Evolutionary conservation across 2,113 vertebrate species (phyloP).

Genomic region (Columba janthina): DNA sequence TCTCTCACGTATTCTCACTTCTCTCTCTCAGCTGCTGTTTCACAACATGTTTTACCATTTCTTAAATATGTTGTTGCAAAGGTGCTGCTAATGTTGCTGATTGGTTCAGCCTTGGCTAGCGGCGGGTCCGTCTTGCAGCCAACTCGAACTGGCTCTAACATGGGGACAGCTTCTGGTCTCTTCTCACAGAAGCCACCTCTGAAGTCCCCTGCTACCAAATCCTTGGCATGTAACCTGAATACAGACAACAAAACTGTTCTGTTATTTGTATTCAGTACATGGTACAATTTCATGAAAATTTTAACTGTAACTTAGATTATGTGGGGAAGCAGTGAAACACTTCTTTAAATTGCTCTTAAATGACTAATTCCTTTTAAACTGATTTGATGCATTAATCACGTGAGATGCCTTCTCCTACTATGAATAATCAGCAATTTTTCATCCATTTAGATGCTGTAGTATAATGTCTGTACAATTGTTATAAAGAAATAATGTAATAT

Average conservation of each 20-base stretch:
- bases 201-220: not conserved
- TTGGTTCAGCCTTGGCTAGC: not conserved
- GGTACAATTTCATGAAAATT: not conserved
- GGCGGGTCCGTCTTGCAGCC: accelerated
- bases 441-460: not conserved
- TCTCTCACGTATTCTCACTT: not conserved
- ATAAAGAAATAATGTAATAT: not conserved
- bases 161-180: not conserved
- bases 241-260: not conserved
- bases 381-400: not conserved
- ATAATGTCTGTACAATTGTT: not conserved
- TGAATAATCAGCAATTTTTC: not conserved
- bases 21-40: not conserved
- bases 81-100: accelerated
- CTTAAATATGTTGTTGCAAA: not conserved
- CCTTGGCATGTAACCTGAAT: not conserved
- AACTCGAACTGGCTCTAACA: not conserved
- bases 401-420: not conserved
- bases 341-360: slow-evolving; percentile 18
- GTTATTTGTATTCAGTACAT: not conserved
- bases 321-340: not conserved
- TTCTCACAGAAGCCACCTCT: not conserved
- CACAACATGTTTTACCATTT: not conserved
- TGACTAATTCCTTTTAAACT: slow-evolving; percentile 2
- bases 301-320: not conserved